These are phyloP conservation scores for Malurus alboscapulatus DNA, from an alignment of 2,113 vertebrate species.

Conservation along the genomic window DNA sequence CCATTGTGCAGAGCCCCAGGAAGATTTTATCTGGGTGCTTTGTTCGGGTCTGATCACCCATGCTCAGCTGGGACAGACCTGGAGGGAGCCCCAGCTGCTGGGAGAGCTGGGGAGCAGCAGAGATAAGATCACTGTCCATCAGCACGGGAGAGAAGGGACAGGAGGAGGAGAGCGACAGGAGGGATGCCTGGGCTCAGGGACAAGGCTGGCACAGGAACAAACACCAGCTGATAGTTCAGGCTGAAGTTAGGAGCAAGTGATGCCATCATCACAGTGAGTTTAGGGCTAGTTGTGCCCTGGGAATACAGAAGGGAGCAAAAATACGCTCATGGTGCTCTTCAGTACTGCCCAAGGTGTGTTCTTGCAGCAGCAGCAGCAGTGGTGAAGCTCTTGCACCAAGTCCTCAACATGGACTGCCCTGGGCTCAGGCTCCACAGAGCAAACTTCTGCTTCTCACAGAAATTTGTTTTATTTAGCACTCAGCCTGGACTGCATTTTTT, in stretches of 20 bases:
- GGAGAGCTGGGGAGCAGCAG: neutral
- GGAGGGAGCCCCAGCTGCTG: neutral
- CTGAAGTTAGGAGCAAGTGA: neutral
- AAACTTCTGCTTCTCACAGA: neutral
- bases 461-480: fast-evolving
- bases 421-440: fast-evolving
- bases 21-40: conserved; percentile 51
- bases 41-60: neutral
- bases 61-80: fast-evolving
- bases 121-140: neutral
- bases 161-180: neutral
- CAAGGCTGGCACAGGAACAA: neutral
- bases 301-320: neutral
- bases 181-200: neutral
- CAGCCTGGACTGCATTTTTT: fast-evolving
- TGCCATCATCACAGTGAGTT: neutral
- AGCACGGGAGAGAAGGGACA: neutral
- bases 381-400: fast-evolving
- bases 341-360: neutral
- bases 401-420: fast-evolving
- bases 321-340: fast-evolving
- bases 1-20: conserved; percentile 16
- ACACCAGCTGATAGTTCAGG: neutral
- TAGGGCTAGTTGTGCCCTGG: neutral
- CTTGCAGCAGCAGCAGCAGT: neutral